These are phyloP conservation scores for Nineta flava DNA, from an alignment of 2,888 invertebrate genomes.

Conservation along the genomic window DNA sequence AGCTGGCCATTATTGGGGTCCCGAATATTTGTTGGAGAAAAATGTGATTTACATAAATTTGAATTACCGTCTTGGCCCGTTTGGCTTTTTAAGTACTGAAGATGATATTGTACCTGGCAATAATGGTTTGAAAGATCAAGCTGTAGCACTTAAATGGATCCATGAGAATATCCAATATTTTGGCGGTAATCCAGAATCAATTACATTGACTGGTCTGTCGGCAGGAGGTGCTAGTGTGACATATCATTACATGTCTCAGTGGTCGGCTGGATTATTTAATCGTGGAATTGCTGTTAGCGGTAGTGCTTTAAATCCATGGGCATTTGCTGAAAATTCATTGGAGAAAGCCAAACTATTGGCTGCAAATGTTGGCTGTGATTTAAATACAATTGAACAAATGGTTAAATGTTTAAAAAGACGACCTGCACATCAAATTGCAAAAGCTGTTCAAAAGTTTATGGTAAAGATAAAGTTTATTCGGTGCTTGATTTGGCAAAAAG, in stretches of 20 bases:
- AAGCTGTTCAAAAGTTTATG: slow-evolving; percentile 38
- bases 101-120: slow-evolving; percentile 53
- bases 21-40: slow-evolving; percentile 41
- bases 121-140: slow-evolving; percentile 59
- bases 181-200: slow-evolving; percentile 52
- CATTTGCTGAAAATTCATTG: slow-evolving; percentile 36
- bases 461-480: slow-evolving; percentile 21
- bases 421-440: slow-evolving; percentile 41
- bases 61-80: slow-evolving; percentile 54
- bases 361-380: slow-evolving; percentile 44
- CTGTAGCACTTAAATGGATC: slow-evolving; percentile 51
- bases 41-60: slow-evolving; percentile 50
- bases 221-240: slow-evolving; percentile 63
- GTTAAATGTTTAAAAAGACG: slow-evolving; percentile 46
- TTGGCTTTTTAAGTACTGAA: slow-evolving; percentile 64
- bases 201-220: slow-evolving; percentile 52
- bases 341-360: slow-evolving; percentile 46
- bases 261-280: slow-evolving; percentile 42
- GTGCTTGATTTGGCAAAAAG: neutral
- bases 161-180: slow-evolving; percentile 50
- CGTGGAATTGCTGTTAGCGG: slow-evolving; percentile 57
- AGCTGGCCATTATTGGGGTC: slow-evolving; percentile 33
- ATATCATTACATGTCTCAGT: slow-evolving; percentile 48
- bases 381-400: slow-evolving; percentile 32
- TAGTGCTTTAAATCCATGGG: slow-evolving; percentile 40